phyloP scores from a whole-genome alignment of 1,140 invertebrate species.

The Phymastichus coffea region DNA sequence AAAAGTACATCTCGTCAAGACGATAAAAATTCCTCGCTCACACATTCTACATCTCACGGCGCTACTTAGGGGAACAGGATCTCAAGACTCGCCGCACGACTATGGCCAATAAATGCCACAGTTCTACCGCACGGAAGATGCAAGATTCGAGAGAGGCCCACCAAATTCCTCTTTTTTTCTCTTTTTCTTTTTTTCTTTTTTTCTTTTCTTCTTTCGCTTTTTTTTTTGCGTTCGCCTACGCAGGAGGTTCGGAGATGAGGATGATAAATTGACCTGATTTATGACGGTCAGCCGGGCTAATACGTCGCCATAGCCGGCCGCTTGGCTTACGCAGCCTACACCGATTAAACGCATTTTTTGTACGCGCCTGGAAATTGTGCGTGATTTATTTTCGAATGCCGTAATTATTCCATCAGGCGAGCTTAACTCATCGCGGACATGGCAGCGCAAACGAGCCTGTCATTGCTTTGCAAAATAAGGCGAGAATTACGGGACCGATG shows the following conservation, averaged over 20 bases:
- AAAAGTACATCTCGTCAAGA: not conserved
- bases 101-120: not conserved
- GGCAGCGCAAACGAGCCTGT: no score
- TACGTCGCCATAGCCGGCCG: not conserved
- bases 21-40: not conserved
- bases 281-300: not conserved
- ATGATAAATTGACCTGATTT: conserved; percentile 6
- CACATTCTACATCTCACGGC: not conserved
- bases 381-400: no score
- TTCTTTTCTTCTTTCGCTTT: no score
- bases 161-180: no score
- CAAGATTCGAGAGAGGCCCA: not conserved
- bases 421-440: no score
- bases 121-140: not conserved
- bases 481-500: no score
- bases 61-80: not conserved
- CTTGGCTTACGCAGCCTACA: not conserved
- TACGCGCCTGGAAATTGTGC: no score
- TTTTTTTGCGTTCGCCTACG: not conserved
- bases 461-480: no score
- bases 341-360: no score
- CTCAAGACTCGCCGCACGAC: not conserved
- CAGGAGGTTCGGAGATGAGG: not conserved
- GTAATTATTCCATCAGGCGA: no score
- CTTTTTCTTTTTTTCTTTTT: no score